Evolutionary conservation across 2,113 vertebrate species (phyloP).

Genomic region (Camelus bactrianus): DNA sequence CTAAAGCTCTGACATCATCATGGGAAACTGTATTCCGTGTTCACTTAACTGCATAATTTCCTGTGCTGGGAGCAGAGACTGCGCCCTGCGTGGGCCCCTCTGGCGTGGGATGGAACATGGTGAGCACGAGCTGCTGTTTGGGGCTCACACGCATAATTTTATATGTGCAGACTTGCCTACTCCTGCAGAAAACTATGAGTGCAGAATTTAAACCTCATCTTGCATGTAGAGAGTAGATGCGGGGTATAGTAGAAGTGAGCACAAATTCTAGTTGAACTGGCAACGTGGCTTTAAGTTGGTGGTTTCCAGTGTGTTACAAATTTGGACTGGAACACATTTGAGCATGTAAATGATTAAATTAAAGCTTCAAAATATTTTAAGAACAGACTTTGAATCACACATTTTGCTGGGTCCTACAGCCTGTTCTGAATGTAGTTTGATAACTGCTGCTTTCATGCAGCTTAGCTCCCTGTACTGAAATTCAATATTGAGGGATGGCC

Average conservation of each 20-base stretch:
- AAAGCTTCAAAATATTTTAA: constrained; percentile 37
- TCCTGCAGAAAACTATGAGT: background rate
- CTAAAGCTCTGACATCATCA: background rate
- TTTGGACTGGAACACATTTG: background rate
- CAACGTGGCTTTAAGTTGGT: background rate
- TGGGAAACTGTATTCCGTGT: background rate
- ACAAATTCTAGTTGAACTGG: background rate
- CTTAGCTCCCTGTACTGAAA: constrained; percentile 19
- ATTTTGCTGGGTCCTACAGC: background rate
- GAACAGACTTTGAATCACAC: background rate
- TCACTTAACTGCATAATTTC: background rate
- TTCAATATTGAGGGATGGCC: constrained; percentile 29
- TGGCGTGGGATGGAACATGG: background rate
- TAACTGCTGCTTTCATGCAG: background rate
- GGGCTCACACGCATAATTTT: background rate
- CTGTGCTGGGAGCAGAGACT: background rate
- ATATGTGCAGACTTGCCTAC: background rate
- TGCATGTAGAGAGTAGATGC: background rate
- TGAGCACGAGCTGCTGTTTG: background rate
- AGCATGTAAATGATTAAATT: background rate
- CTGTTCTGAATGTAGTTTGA: background rate
- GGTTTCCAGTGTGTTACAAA: background rate
- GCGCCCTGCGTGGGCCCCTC: accelerated
- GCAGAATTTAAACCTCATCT: background rate
- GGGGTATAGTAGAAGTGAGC: background rate